These are phyloP conservation scores for Phorcus lineatus DNA, from an alignment of 2,888 invertebrate genomes.

Conservation along the genomic window DNA sequence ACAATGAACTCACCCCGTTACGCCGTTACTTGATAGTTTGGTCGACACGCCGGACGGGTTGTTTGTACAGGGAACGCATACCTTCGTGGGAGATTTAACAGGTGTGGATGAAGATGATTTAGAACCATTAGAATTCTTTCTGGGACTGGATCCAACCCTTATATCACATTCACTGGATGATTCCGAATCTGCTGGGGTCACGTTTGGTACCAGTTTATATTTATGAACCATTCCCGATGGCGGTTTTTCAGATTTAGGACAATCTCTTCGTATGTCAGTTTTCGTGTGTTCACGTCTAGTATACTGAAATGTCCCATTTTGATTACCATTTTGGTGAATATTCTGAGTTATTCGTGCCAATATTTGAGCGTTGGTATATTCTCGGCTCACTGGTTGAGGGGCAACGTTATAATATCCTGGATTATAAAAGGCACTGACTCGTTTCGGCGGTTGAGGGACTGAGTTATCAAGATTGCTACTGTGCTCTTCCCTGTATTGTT, in stretches of 20 bases:
- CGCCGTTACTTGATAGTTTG: background rate
- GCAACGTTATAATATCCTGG: background rate
- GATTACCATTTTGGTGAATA: background rate
- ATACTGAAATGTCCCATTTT: slow-evolving; percentile 2
- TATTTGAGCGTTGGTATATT: background rate
- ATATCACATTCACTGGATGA: background rate
- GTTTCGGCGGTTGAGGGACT: background rate
- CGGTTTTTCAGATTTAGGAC: background rate
- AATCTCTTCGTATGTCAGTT: background rate
- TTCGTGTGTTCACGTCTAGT: background rate
- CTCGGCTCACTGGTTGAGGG: background rate
- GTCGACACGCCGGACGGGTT: background rate
- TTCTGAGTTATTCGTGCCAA: background rate
- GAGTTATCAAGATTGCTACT: background rate
- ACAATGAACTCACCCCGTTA: background rate
- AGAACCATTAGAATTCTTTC: background rate
- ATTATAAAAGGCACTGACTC: background rate
- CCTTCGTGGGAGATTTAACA: background rate
- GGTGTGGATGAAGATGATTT: background rate
- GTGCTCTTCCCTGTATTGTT: slow-evolving; percentile 58
- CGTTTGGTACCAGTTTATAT: background rate
- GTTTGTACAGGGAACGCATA: background rate
- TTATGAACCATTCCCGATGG: background rate
- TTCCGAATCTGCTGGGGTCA: background rate
- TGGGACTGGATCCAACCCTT: background rate